Percentiles rank a stretch among this genome's conserved stretches.
Conservation (phyloP, 1,140 invertebrate genomes). For the Drosophila nebulosa region DNA sequence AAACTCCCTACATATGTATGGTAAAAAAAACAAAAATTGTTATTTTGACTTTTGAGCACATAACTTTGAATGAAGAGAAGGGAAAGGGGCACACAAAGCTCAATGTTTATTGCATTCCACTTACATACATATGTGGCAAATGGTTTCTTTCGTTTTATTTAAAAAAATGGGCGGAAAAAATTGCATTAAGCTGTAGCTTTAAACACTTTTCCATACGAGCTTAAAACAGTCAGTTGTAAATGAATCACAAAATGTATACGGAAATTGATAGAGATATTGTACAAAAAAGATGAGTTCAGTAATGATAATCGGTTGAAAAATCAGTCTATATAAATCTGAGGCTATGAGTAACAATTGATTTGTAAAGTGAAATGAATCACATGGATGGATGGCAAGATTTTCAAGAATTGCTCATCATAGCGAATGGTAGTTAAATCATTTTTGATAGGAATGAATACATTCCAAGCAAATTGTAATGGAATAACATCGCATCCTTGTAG, state of each 20-base stretch:
- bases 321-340: neutral
- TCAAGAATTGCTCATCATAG: conserved; percentile 14
- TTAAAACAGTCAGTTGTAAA: too few relatives aligned
- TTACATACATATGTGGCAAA: conserved; percentile 26
- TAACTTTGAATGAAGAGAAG: neutral
- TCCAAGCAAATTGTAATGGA: too few relatives aligned
- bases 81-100: conserved; percentile 2
- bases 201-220: too few relatives aligned
- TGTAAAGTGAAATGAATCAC: neutral
- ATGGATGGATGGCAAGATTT: neutral
- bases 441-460: too few relatives aligned
- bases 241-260: too few relatives aligned
- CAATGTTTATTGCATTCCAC: conserved; percentile 70
- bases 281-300: neutral
- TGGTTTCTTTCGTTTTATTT: too few relatives aligned
- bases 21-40: conserved; percentile 3
- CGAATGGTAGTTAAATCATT: too few relatives aligned
- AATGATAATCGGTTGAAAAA: too few relatives aligned
- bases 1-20: neutral
- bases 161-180: too few relatives aligned
- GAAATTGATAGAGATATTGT: too few relatives aligned
- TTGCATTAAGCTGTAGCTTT: too few relatives aligned
- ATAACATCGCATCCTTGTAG: too few relatives aligned
- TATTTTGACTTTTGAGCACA: conserved; percentile 33
- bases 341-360: neutral